Conservation (phyloP, 2,888 invertebrate genomes). For the Stramonita haemastoma region DNA sequence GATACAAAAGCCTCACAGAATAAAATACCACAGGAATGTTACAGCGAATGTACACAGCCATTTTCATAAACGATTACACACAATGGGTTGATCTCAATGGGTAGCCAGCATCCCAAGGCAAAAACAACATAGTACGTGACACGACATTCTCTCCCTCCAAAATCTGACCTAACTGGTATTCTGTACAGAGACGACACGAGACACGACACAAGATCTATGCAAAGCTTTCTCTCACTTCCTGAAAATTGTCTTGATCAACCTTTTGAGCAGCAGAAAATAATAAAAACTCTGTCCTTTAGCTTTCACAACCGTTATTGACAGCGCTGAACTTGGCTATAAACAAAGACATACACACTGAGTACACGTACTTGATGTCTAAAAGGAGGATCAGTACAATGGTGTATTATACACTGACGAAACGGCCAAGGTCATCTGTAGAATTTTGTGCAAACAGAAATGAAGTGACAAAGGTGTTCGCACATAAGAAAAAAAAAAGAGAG, state of each 20-base stretch:
- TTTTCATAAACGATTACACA: not conserved
- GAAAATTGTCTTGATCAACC: not conserved
- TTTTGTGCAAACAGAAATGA: not conserved
- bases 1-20: not conserved
- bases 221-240: not conserved
- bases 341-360: not conserved
- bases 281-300: not conserved
- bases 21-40: slow-evolving; percentile 13
- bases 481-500: not conserved
- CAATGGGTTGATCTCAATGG: not conserved
- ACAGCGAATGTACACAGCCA: not conserved
- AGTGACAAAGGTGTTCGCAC: not conserved
- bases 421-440: not conserved
- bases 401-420: not conserved
- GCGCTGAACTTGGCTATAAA: not conserved
- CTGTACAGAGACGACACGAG: not conserved
- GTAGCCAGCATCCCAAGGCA: not conserved
- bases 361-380: not conserved
- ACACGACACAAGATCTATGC: not conserved
- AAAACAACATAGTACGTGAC: not conserved
- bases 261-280: slow-evolving; percentile 1
- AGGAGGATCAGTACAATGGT: not conserved
- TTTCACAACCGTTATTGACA: not conserved
- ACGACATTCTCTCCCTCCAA: not conserved
- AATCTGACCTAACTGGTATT: not conserved